These are phyloP conservation scores for Lamprotornis superbus DNA, from an alignment of 2,113 vertebrate genomes.

Conservation along the genomic window DNA sequence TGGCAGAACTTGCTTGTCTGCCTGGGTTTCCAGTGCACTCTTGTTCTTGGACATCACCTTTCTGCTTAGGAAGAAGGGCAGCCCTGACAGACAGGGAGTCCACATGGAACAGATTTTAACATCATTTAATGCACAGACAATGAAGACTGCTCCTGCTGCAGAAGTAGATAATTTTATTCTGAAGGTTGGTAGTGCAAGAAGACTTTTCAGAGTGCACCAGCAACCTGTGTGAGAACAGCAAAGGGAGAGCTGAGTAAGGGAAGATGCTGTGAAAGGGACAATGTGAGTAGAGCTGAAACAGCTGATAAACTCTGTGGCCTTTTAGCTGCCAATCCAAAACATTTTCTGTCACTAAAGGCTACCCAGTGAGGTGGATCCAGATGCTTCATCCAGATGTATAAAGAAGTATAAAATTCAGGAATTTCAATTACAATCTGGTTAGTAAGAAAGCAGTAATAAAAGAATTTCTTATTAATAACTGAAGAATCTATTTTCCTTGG, in stretches of 20 bases:
- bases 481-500: not conserved
- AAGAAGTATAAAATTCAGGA: not conserved
- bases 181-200: not conserved
- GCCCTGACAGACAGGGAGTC: too few relatives aligned
- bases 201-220: not conserved
- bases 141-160: not conserved
- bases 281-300: not conserved
- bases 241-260: not conserved
- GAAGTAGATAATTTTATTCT: not conserved
- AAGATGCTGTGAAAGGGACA: not conserved
- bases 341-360: not conserved
- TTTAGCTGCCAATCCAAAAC: not conserved
- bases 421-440: not conserved
- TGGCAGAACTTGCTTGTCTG: not conserved
- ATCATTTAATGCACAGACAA: fast-evolving
- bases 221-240: not conserved
- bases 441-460: not conserved
- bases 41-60: not conserved
- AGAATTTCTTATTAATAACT: not conserved
- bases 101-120: not conserved
- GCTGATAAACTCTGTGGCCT: not conserved
- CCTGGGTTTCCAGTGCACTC: not conserved
- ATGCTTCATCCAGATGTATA: not conserved
- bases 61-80: not conserved
- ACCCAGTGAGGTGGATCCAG: not conserved